These are phyloP conservation scores for Ylistrum balloti DNA, from an alignment of 1,140 invertebrate genomes.

Conservation along the genomic window DNA sequence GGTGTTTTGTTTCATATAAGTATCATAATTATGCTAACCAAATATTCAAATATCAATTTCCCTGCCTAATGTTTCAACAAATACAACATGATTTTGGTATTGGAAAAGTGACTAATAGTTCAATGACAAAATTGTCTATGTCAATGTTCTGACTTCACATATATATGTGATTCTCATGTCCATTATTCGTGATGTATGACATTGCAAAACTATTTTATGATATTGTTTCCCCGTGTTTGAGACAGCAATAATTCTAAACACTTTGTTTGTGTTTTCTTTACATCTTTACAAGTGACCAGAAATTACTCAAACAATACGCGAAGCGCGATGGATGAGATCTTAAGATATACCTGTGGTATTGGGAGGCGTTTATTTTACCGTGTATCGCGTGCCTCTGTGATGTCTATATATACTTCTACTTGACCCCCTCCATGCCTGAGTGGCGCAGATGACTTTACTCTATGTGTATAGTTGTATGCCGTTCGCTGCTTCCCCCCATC, in stretches of 20 bases:
- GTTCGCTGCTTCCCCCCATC: background rate
- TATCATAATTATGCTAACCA: constrained; percentile 11
- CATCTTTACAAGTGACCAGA: background rate
- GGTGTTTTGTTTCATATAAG: constrained; percentile 1
- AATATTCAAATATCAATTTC: constrained; percentile 18
- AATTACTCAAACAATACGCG: background rate
- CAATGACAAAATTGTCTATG: background rate
- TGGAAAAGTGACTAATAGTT: background rate
- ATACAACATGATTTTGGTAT: constrained; percentile 14
- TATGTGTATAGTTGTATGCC: background rate
- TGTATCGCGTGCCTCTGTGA: background rate
- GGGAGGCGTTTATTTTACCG: background rate
- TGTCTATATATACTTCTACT: constrained; percentile 36
- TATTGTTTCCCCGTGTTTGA: no score
- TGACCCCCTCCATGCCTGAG: background rate
- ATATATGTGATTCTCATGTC: no score
- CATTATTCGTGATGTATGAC: no score
- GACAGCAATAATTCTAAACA: background rate
- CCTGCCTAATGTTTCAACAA: background rate
- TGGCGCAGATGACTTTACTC: background rate
- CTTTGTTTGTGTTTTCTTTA: background rate
- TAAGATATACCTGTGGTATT: background rate
- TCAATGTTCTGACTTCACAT: background rate
- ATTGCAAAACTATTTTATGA: no score
- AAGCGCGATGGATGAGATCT: background rate